Percentiles rank a stretch among this genome's conserved stretches.
Evolutionary conservation across 2,797 vertebrate genomes (phyloP).

Genomic region (Knipowitschia caucasica): DNA sequence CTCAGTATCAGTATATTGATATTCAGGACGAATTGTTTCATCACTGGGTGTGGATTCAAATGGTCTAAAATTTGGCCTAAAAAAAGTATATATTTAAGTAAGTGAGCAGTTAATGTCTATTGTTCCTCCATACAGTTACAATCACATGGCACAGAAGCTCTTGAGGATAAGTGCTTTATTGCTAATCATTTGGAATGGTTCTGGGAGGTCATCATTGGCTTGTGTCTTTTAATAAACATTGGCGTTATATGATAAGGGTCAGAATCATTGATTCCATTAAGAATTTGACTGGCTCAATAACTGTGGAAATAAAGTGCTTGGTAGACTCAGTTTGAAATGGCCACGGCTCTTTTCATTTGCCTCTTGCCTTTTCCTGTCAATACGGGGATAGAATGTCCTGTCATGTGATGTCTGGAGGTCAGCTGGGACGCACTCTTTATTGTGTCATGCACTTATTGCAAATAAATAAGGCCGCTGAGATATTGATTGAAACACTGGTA

Average conservation of each 20-base stretch:
- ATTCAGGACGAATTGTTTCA: too few species aligned
- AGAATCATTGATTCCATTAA: conserved; percentile 5
- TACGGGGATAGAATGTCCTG: background rate
- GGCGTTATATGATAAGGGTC: conserved; percentile 1
- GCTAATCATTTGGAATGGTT: background rate
- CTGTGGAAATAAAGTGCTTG: background rate
- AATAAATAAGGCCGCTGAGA: background rate
- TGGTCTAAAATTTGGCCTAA: too few species aligned
- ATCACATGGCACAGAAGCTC: background rate
- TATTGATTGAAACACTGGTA: background rate
- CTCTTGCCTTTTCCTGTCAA: conserved; percentile 4
- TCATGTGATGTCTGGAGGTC: conserved; percentile 5
- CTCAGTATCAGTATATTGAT: too few species aligned
- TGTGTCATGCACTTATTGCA: conserved; percentile 3
- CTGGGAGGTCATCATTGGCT: background rate
- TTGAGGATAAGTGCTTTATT: background rate
- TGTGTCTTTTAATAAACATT: conserved; percentile 1
- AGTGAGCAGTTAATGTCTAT: background rate
- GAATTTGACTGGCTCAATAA: conserved; percentile 6
- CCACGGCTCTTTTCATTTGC: conserved; percentile 3
- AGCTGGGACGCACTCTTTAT: background rate
- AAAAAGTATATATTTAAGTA: background rate
- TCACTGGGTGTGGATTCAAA: too few species aligned
- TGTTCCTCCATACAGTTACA: background rate
- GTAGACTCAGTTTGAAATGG: background rate